phyloP scores from a whole-genome alignment of 2,888 invertebrate genomes.

The Drosophila basisetae region DNA sequence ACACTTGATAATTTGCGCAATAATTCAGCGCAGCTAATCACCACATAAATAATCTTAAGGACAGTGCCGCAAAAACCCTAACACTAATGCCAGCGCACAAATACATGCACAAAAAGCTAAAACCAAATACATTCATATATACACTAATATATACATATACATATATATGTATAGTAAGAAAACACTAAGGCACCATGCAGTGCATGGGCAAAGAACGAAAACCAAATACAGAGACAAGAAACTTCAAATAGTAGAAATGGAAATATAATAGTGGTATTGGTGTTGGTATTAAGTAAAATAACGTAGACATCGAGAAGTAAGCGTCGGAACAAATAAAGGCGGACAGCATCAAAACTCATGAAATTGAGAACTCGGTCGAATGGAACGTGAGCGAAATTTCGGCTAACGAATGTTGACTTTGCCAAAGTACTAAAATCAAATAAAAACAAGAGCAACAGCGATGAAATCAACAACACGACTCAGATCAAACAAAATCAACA shows the following conservation, averaged over 20 bases:
- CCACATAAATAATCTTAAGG: conserved; percentile 83
- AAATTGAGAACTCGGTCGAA: conserved; percentile 69
- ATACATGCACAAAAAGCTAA: background rate
- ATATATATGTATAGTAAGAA: conserved; percentile 13
- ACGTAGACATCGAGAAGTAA: conserved; percentile 10
- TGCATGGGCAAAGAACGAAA: conserved; percentile 39
- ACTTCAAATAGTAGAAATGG: conserved; percentile 6
- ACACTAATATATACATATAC: conserved; percentile 13
- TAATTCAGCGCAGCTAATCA: conserved; percentile 83
- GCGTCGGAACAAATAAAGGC: conserved; percentile 58
- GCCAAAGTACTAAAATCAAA: conserved; percentile 75
- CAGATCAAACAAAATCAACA: conserved; percentile 60
- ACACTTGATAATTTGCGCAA: conserved; percentile 82
- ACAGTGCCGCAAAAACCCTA: conserved; percentile 42
- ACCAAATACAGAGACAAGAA: conserved; percentile 28
- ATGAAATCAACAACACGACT: conserved; percentile 40
- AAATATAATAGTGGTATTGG: background rate
- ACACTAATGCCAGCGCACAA: conserved; percentile 18
- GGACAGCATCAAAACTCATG: conserved; percentile 53
- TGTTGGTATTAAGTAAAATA: conserved; percentile 7
- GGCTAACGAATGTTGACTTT: conserved; percentile 80
- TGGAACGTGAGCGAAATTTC: conserved; percentile 75
- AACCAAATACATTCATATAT: conserved; percentile 15
- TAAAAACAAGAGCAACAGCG: conserved; percentile 61
- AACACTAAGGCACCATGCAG: conserved; percentile 28